These are phyloP conservation scores for Teinopalpus imperialis DNA, from an alignment of 2,888 invertebrate species.

Conservation along the genomic window DNA sequence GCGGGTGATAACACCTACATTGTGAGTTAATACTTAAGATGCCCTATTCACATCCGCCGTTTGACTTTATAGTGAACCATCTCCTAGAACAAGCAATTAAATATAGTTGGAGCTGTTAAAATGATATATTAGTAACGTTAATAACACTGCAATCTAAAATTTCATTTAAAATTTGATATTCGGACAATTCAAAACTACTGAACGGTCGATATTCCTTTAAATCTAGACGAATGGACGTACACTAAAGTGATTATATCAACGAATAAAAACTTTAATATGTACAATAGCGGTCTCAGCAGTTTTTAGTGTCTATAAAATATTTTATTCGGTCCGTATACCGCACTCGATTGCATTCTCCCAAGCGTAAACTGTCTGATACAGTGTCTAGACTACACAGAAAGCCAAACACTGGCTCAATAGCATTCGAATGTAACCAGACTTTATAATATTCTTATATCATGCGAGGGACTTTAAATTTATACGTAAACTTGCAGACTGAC, in stretches of 20 bases:
- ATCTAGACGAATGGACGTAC: not conserved
- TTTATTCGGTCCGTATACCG: constrained; percentile 28
- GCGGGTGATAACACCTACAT: too few relatives aligned
- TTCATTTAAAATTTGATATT: too few relatives aligned
- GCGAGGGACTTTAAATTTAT: not conserved
- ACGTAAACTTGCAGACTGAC: not conserved
- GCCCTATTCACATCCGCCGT: too few relatives aligned
- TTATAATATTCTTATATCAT: constrained; percentile 15
- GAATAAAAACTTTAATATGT: constrained; percentile 13
- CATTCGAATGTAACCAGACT: constrained; percentile 8
- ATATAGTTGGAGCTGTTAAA: too few relatives aligned
- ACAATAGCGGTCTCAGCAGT: constrained; percentile 24
- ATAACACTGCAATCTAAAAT: too few relatives aligned
- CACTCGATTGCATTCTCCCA: constrained; percentile 30
- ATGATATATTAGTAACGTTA: too few relatives aligned
- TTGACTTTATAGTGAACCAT: too few relatives aligned
- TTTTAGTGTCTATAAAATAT: constrained; percentile 43
- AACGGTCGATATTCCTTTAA: too few relatives aligned
- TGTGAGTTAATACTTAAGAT: too few relatives aligned
- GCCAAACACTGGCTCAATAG: constrained; percentile 16
- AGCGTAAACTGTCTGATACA: constrained; percentile 43
- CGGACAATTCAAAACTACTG: too few relatives aligned
- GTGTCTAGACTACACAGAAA: constrained; percentile 50
- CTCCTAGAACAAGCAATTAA: too few relatives aligned
- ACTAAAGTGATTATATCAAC: not conserved